Evolutionary conservation across 2,888 invertebrate genomes (phyloP), one percentile per base, ranked within the genome.

Genomic region (Phrixothrix hirtus): DNA sequence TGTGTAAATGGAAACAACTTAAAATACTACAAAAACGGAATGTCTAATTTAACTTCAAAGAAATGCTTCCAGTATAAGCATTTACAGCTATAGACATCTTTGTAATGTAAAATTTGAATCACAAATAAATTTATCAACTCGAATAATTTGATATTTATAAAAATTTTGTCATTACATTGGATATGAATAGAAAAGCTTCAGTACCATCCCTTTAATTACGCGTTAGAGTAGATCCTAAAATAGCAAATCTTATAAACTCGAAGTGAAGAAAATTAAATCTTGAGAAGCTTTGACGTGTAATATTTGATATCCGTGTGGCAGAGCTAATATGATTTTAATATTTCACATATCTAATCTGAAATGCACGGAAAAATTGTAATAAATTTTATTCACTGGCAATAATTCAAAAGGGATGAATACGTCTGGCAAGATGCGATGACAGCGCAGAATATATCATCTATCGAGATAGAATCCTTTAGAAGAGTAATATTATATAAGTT

Each of bases 361-460:
- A 69, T 68, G 69, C 67, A 68, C 65, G 64, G 71, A 71, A 70
- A 72, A 71, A 71, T 63, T 59, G 62, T 63, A 62, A 63, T 63
- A 63, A 63, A 62, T 63, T 63, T 60, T 59, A 60, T 64, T 64
- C 64, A 69, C 65, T 71, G 69, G 73, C 66, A 72, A 74, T 74
- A 74, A 73, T 73, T 74, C 72, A 73, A 71, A 70, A 66, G 69
- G 71, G 70, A 72, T 72, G 73, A 73, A 74, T 73, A 69, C 69
- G 69, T 69, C 68, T 66, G 68, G 64, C 61, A 62, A 64, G 67
- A 65, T 57, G 65, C 67, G 70, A 69, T 71, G 72, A 73, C 72
- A 72, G 61, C 66, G 63, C 64, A 61, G 69, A 69, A 74, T 74
- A 72, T 72, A 73, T 73, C 74, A 74, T 73, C 72, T 72, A 72